Percentiles rank a stretch among this genome's conserved stretches.
phyloP scores from a whole-genome alignment of 2,797 vertebrate genomes.

The Oreochromis grahami region DNA sequence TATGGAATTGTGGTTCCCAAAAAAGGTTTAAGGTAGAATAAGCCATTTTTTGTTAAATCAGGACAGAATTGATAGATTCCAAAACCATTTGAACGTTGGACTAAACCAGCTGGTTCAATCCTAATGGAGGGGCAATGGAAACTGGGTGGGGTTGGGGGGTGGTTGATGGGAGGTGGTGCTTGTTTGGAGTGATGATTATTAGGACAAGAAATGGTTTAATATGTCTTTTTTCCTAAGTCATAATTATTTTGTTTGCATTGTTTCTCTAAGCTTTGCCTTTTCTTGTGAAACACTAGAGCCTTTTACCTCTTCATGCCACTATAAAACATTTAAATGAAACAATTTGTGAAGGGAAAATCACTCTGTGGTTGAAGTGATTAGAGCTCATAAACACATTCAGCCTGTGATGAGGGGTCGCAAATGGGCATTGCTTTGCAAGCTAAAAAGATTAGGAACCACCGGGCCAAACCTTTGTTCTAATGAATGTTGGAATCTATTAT shows the following conservation, averaged over 20 bases:
- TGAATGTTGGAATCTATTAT: background rate
- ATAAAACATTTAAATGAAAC: slow-evolving; percentile 7
- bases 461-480: background rate
- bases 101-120: background rate
- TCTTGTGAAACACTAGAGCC: background rate
- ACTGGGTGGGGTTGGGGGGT: background rate
- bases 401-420: background rate
- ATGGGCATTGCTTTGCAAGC: background rate
- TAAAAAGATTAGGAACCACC: background rate
- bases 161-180: background rate
- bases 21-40: background rate
- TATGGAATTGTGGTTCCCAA: background rate
- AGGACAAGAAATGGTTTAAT: background rate
- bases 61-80: background rate
- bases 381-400: slow-evolving; percentile 5
- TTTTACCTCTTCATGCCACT: background rate
- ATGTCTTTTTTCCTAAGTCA: background rate
- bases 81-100: background rate
- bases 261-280: background rate
- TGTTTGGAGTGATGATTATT: background rate
- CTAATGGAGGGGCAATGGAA: background rate
- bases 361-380: background rate
- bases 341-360: background rate
- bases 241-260: background rate
- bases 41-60: background rate